These are phyloP conservation scores for Ctenochaetus hawaiiensis DNA, from an alignment of 2,797 vertebrate genomes.

Conservation along the genomic window DNA sequence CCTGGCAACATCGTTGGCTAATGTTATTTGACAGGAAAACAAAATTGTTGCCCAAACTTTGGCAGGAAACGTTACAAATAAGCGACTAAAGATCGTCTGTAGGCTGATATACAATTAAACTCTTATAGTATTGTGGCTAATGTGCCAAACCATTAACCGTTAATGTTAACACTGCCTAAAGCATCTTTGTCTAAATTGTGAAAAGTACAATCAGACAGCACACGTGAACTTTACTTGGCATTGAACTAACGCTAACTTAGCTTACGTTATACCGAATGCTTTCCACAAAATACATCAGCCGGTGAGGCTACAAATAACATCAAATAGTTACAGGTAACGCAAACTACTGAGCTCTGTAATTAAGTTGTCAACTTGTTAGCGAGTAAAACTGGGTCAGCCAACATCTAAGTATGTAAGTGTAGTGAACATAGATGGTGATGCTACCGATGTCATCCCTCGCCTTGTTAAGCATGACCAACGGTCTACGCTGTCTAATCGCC, in stretches of 20 bases:
- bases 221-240: background rate
- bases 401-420: background rate
- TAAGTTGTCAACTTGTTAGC: background rate
- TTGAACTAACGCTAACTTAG: background rate
- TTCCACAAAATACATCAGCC: constrained; percentile 9
- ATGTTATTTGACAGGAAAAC: constrained; percentile 17
- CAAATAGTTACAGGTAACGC: background rate
- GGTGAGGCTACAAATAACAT: constrained; percentile 19
- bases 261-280: background rate
- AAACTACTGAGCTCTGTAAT: background rate
- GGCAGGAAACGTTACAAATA: background rate
- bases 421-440: background rate
- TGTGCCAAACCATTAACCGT: background rate
- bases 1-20: background rate
- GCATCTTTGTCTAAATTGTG: background rate
- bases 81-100: background rate
- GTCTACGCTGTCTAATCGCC: constrained; percentile 35
- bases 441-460: constrained; percentile 29
- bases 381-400: background rate
- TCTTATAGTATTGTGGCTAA: background rate
- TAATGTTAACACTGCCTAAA: background rate
- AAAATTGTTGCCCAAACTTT: background rate
- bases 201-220: background rate
- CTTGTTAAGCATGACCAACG: constrained; percentile 25
- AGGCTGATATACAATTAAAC: background rate